phyloP scores from a whole-genome alignment of 2,888 invertebrate genomes.

The Elegia similella region DNA sequence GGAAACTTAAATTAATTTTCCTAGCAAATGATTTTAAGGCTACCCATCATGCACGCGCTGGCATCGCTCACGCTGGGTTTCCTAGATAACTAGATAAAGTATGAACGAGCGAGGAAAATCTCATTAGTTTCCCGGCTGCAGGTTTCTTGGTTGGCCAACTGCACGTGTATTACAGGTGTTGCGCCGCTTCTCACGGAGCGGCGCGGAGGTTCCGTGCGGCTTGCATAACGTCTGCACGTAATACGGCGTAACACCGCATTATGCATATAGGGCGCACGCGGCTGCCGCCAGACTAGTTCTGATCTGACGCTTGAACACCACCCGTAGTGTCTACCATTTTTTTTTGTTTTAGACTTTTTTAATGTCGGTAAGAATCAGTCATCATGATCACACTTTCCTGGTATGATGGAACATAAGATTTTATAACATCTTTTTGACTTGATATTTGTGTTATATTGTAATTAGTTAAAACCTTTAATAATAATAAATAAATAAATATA shows the following conservation, averaged over 20 bases:
- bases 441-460: too few species aligned
- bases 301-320: neutral
- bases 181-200: constrained; percentile 64
- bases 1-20: neutral
- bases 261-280: constrained; percentile 70
- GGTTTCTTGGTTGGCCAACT: constrained; percentile 14
- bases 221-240: constrained; percentile 74
- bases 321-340: neutral
- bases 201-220: constrained; percentile 54
- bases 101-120: neutral
- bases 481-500: too few species aligned
- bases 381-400: neutral
- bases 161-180: constrained; percentile 56
- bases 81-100: neutral
- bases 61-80: neutral
- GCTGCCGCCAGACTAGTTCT: constrained; percentile 1
- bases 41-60: neutral
- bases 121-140: constrained; percentile 10
- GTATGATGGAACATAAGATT: too few species aligned
- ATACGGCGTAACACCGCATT: constrained; percentile 70
- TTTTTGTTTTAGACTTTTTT: neutral
- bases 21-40: neutral
- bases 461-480: too few species aligned
- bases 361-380: too few species aligned
- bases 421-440: too few species aligned